Base-by-base conservation (phyloP, 2,888 invertebrate genomes). In the Emmelina monodactyla region DNA sequence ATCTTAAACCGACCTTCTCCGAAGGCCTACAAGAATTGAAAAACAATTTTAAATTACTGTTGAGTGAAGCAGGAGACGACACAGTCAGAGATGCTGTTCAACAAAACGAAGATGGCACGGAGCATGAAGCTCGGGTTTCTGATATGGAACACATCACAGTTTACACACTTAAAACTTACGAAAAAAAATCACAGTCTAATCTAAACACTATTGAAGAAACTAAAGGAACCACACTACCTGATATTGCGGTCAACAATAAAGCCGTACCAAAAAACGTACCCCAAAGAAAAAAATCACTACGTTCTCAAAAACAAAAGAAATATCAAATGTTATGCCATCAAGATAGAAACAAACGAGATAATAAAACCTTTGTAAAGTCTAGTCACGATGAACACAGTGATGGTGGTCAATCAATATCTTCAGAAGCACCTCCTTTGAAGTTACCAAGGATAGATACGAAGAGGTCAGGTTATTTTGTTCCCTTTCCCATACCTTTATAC, bases 131-230 rank as follows among this genome's bases (percentile, higher is more conserved):
- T 45, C 60, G 62, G 30, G 58, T 69, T 10, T 55, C 58, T 40
- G 66, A 71, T 38, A 60, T 78, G 71, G 75, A 73, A 50, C 73
- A 76, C 42, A 71, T 76, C 32, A 69, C 71, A 28, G 60, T 75
- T 32, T 78, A 75, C 48, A 62, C 65, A 47, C 42, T 68, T 22
- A 64, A 69, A 45, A 57, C 61, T 39, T 58, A 55, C 40, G 62
- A 66, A 39, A 47, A 50, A 38, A 19, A 30, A 32, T 25, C 25
- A 36, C 9, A 6, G 5, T 7, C 25, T 7, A 3, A 4, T 3
- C 14, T 13, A 39, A 9, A 46, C 51, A 37, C 29, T 36, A 16
- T 34, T 36, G 25, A 28, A 28, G 10, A 22, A 11, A 14, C 31
- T 32, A 9, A 40, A 52, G 19, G 38, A 44, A 15, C 40, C 40